Conservation (phyloP, 2,113 vertebrate species). For the Salvelinus alpinus region DNA sequence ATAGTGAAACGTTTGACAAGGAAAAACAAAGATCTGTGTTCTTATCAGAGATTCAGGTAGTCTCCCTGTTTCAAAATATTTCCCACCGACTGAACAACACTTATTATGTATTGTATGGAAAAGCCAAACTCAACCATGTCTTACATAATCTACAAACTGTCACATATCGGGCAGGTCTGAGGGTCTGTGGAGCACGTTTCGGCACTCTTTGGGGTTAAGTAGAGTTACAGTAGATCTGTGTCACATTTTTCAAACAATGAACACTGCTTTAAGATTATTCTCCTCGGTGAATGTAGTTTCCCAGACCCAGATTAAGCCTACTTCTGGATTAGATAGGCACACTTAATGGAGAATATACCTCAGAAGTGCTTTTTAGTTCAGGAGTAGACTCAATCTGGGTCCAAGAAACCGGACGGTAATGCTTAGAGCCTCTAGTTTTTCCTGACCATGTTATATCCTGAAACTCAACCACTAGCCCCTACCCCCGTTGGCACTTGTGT, state of each 20-base stretch:
- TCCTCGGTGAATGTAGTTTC: neutral
- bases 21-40: neutral
- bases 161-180: constrained; percentile 1
- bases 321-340: too few species aligned
- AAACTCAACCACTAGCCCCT: too few species aligned
- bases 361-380: too few species aligned
- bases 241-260: neutral
- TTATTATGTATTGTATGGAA: neutral
- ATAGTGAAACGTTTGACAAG: too few species aligned
- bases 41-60: neutral
- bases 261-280: neutral
- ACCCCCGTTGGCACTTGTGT: too few species aligned
- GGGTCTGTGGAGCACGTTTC: neutral
- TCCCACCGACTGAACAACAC: neutral
- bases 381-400: too few species aligned
- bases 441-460: too few species aligned
- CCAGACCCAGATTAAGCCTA: too few species aligned
- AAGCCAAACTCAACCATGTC: constrained; percentile 8
- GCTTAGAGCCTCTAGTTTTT: too few species aligned
- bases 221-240: neutral
- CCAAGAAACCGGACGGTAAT: too few species aligned
- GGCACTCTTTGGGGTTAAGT: neutral
- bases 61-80: too few species aligned
- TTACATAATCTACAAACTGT: neutral
- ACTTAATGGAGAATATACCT: too few species aligned